A percentile compares a stretch with the other conserved stretches of the same genome.
phyloP scores from a whole-genome alignment of 2,888 invertebrate genomes.

The Diogma glabrata region DNA sequence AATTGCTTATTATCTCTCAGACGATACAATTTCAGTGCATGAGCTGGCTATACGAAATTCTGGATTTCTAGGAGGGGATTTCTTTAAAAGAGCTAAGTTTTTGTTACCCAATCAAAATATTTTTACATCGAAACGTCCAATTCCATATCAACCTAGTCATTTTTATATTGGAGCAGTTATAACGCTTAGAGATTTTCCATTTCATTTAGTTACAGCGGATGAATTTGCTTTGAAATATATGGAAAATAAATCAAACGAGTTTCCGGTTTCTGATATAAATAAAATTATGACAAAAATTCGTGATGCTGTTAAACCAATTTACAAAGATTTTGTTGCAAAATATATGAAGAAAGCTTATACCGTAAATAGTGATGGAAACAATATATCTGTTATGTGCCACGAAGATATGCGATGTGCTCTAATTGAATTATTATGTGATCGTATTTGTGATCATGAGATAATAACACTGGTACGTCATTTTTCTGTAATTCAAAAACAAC shows the following conservation, averaged over 20 bases:
- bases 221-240: slow-evolving; percentile 78
- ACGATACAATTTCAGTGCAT: slow-evolving; percentile 74
- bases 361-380: slow-evolving; percentile 34
- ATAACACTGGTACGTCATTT: slow-evolving; percentile 63
- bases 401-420: slow-evolving; percentile 43
- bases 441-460: slow-evolving; percentile 71
- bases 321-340: slow-evolving; percentile 64
- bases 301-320: slow-evolving; percentile 52
- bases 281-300: slow-evolving; percentile 63
- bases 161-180: slow-evolving; percentile 76
- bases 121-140: slow-evolving; percentile 58
- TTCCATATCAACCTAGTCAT: slow-evolving; percentile 63
- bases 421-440: slow-evolving; percentile 50
- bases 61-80: slow-evolving; percentile 52
- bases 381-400: slow-evolving; percentile 39
- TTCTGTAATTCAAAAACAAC: slow-evolving; percentile 46
- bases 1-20: slow-evolving; percentile 66
- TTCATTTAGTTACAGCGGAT: slow-evolving; percentile 69
- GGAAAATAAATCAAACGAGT: slow-evolving; percentile 51
- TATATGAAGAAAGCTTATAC: slow-evolving; percentile 40
- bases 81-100: slow-evolving; percentile 55
- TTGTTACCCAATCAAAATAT: slow-evolving; percentile 62
- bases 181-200: slow-evolving; percentile 64
- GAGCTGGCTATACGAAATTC: slow-evolving; percentile 65
- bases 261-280: slow-evolving; percentile 59